Evolutionary conservation across 2,888 invertebrate species (phyloP).

Genomic region (Petrophora chlorosata): DNA sequence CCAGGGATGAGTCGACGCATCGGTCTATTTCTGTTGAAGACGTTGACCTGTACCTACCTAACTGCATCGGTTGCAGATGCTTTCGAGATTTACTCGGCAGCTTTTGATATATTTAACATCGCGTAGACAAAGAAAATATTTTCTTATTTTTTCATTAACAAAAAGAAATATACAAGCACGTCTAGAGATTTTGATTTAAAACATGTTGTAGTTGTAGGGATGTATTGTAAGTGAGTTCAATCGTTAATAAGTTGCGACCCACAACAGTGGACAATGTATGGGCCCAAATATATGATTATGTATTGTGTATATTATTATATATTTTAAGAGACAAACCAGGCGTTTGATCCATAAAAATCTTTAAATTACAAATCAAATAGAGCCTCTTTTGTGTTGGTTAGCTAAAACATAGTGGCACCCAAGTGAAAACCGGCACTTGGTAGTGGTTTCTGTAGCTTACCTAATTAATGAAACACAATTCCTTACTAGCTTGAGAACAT

Average conservation of each 20-base stretch:
- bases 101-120: slow-evolving; percentile 2
- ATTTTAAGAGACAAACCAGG: no score
- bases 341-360: no score
- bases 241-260: no score
- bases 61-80: slow-evolving; percentile 56
- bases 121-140: slow-evolving; percentile 27
- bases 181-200: slow-evolving; percentile 22
- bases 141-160: slow-evolving; percentile 8
- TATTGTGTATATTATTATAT: no score
- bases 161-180: slow-evolving; percentile 17
- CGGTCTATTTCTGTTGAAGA: slow-evolving; percentile 71
- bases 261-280: slow-evolving; percentile 59
- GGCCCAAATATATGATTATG: slow-evolving; percentile 33
- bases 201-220: slow-evolving; percentile 25
- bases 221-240: slow-evolving; percentile 60
- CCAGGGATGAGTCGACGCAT: slow-evolving; percentile 63
- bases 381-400: no score
- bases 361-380: no score
- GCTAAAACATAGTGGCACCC: no score
- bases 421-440: no score
- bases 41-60: slow-evolving; percentile 68
- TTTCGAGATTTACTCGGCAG: slow-evolving; percentile 44
- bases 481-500: no score
- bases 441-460: no score
- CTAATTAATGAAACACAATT: no score